A percentile compares a stretch with the other conserved stretches of the same genome.
These are phyloP conservation scores for Chelonoidis abingdonii DNA, from an alignment of 2,113 vertebrate genomes.

Conservation along the genomic window DNA sequence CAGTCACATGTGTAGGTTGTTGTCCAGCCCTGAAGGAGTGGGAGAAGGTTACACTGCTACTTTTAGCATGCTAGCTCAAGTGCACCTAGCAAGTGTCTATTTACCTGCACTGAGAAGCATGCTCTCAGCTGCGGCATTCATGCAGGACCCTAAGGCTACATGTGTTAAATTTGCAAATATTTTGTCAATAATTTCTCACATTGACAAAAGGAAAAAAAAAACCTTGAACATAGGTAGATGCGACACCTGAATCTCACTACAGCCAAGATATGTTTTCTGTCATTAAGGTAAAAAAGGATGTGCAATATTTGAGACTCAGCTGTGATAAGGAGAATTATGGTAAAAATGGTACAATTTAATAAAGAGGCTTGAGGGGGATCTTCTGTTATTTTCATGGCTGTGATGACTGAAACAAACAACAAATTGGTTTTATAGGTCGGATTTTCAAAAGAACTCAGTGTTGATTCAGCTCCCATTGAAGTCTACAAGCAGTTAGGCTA, in stretches of 20 bases:
- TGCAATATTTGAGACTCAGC: neutral
- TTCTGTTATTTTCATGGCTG: neutral
- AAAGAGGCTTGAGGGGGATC: fast-evolving
- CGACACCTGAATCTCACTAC: neutral
- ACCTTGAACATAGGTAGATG: neutral
- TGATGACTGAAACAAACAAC: neutral
- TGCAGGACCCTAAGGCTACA: too few species aligned
- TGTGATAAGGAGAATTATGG: neutral
- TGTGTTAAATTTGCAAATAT: neutral
- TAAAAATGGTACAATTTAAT: neutral
- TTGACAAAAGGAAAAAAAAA: neutral
- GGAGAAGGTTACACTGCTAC: too few species aligned
- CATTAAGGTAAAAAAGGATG: neutral
- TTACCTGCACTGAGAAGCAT: neutral
- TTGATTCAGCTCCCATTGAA: neutral
- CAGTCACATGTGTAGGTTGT: too few species aligned
- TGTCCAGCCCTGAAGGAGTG: too few species aligned
- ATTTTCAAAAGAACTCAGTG: neutral
- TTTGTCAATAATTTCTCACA: neutral
- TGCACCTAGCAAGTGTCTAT: too few species aligned
- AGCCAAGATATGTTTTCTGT: neutral
- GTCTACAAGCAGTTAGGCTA: neutral
- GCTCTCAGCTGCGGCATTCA: neutral
- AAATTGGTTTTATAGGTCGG: neutral
- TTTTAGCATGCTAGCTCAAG: too few species aligned